Conservation (phyloP, 2,797 vertebrate species). For the Schizothorax lantsangensis region DNA sequence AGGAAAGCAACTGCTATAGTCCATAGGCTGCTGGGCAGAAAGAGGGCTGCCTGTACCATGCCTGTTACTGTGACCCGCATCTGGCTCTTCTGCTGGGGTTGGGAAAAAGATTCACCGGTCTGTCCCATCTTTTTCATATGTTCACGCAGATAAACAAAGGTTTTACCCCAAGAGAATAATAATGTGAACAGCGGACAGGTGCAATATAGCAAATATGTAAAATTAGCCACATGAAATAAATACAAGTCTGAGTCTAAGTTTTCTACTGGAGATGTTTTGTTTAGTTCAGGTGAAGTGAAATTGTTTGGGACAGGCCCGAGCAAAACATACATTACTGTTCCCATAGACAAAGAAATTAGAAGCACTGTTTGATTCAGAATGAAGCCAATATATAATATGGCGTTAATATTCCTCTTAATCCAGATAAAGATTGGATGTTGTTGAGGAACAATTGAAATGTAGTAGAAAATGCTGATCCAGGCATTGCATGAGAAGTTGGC, state of each 20-base stretch:
- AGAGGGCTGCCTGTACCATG: constrained; percentile 55
- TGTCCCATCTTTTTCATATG: constrained; percentile 56
- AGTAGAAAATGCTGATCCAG: constrained; percentile 62
- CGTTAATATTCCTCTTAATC: constrained; percentile 51
- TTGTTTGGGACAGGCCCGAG: background rate
- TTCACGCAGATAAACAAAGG: constrained; percentile 50
- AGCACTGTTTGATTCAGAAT: constrained; percentile 50
- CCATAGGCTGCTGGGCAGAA: constrained; percentile 49
- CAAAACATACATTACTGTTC: constrained; percentile 1
- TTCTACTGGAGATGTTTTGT: background rate
- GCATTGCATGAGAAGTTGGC: constrained; percentile 51
- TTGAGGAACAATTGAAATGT: constrained; percentile 58
- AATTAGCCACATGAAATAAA: constrained; percentile 24
- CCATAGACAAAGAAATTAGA: constrained; percentile 25
- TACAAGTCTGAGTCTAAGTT: background rate
- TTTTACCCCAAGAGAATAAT: constrained; percentile 50
- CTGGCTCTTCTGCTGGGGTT: constrained; percentile 46
- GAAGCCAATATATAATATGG: constrained; percentile 38
- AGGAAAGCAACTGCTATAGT: constrained; percentile 24
- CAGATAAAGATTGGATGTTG: constrained; percentile 31
- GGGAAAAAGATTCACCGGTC: constrained; percentile 29
- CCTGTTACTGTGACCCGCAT: constrained; percentile 52
- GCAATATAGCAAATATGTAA: constrained; percentile 36
- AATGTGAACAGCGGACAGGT: constrained; percentile 25
- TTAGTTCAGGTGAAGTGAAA: background rate